These are phyloP conservation scores for Falco naumanni DNA, from an alignment of 2,797 vertebrate genomes.

Conservation along the genomic window DNA sequence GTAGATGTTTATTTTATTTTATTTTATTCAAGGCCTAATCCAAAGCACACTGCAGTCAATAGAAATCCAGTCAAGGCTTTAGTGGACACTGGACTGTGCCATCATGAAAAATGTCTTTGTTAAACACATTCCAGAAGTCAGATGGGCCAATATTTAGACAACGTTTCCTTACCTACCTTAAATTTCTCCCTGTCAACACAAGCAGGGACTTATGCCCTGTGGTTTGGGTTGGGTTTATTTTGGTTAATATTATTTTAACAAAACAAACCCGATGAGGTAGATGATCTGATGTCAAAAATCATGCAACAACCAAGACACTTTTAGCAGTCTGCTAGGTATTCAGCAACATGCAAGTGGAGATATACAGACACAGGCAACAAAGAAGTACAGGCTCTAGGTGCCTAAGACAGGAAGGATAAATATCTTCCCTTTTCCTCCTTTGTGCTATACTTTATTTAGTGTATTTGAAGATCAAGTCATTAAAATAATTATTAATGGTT, in stretches of 20 bases:
- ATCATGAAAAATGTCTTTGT: background rate
- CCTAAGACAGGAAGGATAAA: fast-evolving
- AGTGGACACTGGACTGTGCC: background rate
- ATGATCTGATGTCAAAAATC: background rate
- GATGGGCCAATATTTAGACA: slow-evolving; percentile 6
- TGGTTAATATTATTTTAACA: background rate
- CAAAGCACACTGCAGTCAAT: background rate
- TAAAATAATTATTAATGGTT: background rate
- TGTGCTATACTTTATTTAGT: background rate
- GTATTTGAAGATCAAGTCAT: background rate
- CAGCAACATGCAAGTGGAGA: background rate
- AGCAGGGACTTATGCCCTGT: background rate
- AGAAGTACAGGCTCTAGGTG: background rate
- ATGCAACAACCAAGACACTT: background rate
- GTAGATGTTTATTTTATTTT: background rate
- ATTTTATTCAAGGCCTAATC: background rate
- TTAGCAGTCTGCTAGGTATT: background rate
- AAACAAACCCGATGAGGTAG: background rate
- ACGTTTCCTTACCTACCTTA: background rate
- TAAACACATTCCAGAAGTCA: slow-evolving; percentile 9
- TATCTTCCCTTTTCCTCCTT: background rate
- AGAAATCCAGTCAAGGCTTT: background rate
- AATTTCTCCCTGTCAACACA: background rate
- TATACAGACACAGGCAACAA: background rate
- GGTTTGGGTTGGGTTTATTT: background rate